Evolutionary conservation across 2,888 invertebrate genomes (phyloP), one percentile per base, ranked within the genome.

Genomic region (Capitulum mitella): DNA sequence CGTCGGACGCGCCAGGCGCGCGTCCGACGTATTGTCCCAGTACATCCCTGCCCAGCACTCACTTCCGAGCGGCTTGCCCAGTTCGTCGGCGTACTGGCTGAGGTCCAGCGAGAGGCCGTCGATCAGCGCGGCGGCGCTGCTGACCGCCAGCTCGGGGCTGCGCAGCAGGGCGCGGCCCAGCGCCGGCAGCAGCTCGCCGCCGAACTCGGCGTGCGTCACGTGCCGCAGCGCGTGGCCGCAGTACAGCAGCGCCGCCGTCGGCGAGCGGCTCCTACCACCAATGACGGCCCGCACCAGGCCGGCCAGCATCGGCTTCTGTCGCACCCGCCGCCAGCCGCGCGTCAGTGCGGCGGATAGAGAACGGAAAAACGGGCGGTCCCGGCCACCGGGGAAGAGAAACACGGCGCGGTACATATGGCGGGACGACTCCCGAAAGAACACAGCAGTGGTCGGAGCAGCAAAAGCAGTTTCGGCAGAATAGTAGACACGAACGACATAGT

Each of bases 141-240:
- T 22, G 14, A 46, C 46, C 16, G 46, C 43, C 75, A 75, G 14
- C 75, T 75, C 75, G 43, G 75, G 75, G 0, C 37, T 34, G 43
- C 75, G 75, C 75, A 75, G 75, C 75, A 75, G 75, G 43, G 75
- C 75, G 46, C 75, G 75, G 16, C 75, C 46, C 75, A 75, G 43
- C 43, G 75, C 75, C 46, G 75, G 75, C 43, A 75, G n/a, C 46
- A 46, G 46, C 29, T 46, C 43, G n/a, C 43, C 43, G 1, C n/a
- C 8, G 75, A 75, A 75, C 43, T 70, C 70, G 37, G 70, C 70
- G 70, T 70, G 70, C 22, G 22, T 75, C 3, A 75, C 46, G 46
- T 75, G 46, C 46, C 70, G 70, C 70, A 70, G 70, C 70, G 26
- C 22, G 70, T 70, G 70, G 19, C 29, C 34, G 37, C 34, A 34